Evolutionary conservation across 2,797 vertebrate genomes (phyloP).

Genomic region (Pangasius krempfi): DNA sequence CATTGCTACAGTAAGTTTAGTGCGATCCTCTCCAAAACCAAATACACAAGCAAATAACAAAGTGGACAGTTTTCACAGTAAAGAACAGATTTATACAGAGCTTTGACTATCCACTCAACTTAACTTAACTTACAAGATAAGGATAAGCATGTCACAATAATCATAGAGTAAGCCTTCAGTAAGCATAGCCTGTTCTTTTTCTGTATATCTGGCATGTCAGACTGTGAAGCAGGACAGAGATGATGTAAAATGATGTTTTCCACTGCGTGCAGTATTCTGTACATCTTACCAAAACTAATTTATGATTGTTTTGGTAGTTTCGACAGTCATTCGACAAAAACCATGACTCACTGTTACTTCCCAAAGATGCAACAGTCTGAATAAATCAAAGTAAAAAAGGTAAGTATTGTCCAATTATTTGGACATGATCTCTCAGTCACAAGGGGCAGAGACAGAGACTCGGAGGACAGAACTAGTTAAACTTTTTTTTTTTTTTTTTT

Average conservation of each 20-base stretch:
- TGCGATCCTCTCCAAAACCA: neutral
- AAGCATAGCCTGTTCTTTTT: neutral
- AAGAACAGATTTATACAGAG: neutral
- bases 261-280: conserved; percentile 6
- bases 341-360: conserved; percentile 4
- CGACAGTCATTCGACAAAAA: neutral
- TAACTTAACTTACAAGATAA: neutral
- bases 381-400: conserved; percentile 25
- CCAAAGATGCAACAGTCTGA: conserved; percentile 5
- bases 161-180: neutral
- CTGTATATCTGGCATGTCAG: neutral
- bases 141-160: neutral
- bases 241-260: neutral
- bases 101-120: neutral
- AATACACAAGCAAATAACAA: neutral
- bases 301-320: neutral
- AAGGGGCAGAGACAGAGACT: conserved; percentile 10
- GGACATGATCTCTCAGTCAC: conserved; percentile 27
- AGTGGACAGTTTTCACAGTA: neutral
- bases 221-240: neutral
- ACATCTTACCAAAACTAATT: conserved; percentile 17
- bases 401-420: conserved; percentile 33
- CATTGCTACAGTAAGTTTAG: neutral
- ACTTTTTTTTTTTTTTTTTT: conserved; percentile 1
- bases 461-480: conserved; percentile 18